Evolutionary conservation across 2,113 vertebrate genomes (phyloP).

Genomic region (Pomatostomus ruficeps): DNA sequence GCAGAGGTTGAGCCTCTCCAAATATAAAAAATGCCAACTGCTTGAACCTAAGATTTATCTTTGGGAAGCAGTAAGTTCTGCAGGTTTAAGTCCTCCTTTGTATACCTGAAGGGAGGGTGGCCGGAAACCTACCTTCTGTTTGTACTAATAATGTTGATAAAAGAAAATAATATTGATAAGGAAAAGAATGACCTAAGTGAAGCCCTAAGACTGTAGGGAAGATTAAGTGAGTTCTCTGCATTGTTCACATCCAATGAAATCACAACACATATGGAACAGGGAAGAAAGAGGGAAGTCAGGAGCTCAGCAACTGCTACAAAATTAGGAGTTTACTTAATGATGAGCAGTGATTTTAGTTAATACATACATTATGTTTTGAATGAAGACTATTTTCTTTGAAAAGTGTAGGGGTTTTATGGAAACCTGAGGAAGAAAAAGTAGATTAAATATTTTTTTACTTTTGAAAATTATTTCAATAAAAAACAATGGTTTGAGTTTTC

Average conservation of each 20-base stretch:
- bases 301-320: neutral
- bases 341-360: neutral
- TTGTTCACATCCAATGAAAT: neutral
- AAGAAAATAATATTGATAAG: neutral
- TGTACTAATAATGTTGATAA: neutral
- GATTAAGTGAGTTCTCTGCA: neutral
- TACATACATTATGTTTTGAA: neutral
- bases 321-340: neutral
- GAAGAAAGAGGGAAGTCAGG: neutral
- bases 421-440: neutral
- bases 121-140: neutral
- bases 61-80: neutral
- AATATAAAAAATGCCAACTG: neutral
- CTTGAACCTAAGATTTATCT: neutral
- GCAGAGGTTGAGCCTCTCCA: neutral
- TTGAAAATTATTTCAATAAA: neutral
- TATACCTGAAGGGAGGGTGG: neutral
- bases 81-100: neutral
- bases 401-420: rapidly evolving
- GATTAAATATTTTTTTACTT: neutral
- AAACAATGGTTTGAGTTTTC: neutral
- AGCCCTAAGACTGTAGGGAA: neutral
- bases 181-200: neutral
- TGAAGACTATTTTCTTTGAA: neutral
- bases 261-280: neutral